Conservation (phyloP, 1,140 invertebrate genomes). For the Drosophila lacteicornis region DNA sequence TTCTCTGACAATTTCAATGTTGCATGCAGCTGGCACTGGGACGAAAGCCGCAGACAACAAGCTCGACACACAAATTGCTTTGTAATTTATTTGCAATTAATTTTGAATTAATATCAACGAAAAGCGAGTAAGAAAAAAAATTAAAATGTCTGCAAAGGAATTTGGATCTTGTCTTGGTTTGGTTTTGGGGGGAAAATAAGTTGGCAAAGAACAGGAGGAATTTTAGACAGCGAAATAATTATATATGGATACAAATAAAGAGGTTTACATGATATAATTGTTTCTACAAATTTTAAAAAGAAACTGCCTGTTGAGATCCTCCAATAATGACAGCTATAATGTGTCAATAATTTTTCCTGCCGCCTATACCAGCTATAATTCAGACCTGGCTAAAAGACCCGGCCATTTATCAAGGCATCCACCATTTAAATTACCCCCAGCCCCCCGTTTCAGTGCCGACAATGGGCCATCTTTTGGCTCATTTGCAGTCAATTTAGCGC, state of each 20-base stretch:
- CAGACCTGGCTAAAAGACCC: background rate
- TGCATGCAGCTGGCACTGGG: constrained; percentile 74
- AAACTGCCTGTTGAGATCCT: background rate
- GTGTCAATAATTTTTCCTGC: constrained; percentile 17
- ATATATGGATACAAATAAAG: background rate
- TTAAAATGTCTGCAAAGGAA: constrained; percentile 61
- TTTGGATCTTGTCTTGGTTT: constrained; percentile 60
- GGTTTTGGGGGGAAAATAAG: background rate
- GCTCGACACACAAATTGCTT: constrained; percentile 79
- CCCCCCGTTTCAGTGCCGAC: constrained; percentile 17
- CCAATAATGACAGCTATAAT: constrained; percentile 1
- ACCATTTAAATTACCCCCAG: constrained; percentile 38
- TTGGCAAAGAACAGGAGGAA: no score
- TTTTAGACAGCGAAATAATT: background rate
- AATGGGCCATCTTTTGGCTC: constrained; percentile 48
- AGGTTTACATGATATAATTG: background rate
- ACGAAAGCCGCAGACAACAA: constrained; percentile 37
- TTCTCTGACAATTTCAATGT: constrained; percentile 73
- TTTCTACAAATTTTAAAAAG: no score
- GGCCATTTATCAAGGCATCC: constrained; percentile 44
- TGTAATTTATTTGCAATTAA: constrained; percentile 83
- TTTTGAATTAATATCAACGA: constrained; percentile 77
- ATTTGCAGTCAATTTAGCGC: constrained; percentile 79
- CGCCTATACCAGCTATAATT: background rate
- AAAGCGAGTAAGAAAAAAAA: constrained; percentile 29